Base-by-base conservation (phyloP, 2,797 vertebrate species). In the Ispidina picta region DNA sequence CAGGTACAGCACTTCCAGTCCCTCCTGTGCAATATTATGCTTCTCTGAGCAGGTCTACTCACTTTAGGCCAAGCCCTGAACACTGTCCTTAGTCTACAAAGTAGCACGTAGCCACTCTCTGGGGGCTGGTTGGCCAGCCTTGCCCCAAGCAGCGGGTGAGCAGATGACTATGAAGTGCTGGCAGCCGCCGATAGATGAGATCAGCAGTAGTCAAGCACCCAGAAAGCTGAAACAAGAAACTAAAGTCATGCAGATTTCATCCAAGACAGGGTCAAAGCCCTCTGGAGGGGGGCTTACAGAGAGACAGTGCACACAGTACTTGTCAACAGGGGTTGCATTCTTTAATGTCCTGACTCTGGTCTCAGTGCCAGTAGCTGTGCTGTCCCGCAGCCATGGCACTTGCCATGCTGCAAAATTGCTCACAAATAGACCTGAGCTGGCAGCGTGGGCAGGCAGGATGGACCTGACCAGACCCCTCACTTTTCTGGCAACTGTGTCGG, bases 71-170 rank as follows among this genome's bases (percentile, higher is more conserved):
- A 73, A 73, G 23, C 21, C 19, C 74, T 88, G 59, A 35, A 51
- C 6, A 9, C 1, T 1, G 19, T 12, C 28, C 55, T 7, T 2
- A 0, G 33, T 6, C 51, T 23, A 58, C 29, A 39, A 63, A 77
- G 70, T 5, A 72, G 17, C 23, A 55, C 1, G 1, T 9, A 78
- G 17, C 18, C 0, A 0, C 29, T 8, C 3, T 46, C 43, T 0
- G 0, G 1, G 7, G 35, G 28, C 39, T 16, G 12, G 12, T 12
- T 2, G 0, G 48, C 15, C 72, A 77, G 56, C 31, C 49, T 58
- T 33, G 66, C 21, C 49, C 26, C 73, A 78, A 35, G 18, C 3
- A 73, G 23, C 0, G 0, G 23, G 26, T 15, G 13, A 74, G 21
- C 66, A 72, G 28, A 48, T 3, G 2, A n/a, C 28, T 52, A 29